Evolutionary conservation across 2,888 invertebrate species (phyloP).

Genomic region (Melieria picta): DNA sequence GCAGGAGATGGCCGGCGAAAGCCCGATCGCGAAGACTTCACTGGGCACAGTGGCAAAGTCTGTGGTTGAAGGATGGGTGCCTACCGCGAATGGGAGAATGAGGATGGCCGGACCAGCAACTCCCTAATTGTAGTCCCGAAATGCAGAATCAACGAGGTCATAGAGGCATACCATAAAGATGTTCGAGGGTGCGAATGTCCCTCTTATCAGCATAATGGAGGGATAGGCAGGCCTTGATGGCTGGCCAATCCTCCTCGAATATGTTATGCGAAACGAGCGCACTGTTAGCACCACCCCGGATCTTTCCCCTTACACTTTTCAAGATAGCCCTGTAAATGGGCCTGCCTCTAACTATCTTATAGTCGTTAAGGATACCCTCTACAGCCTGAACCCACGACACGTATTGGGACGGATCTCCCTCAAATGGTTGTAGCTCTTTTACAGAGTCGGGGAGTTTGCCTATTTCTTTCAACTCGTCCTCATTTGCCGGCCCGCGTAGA

Average conservation of each 20-base stretch:
- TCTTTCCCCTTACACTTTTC: constrained; percentile 34
- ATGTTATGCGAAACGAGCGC: constrained; percentile 38
- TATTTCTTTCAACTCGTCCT: constrained; percentile 29
- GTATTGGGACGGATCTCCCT: constrained; percentile 39
- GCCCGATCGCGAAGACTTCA: no score
- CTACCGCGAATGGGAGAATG: no score
- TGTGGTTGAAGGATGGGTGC: no score
- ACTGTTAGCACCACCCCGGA: constrained; percentile 33
- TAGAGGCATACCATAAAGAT: no score
- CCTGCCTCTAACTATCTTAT: constrained; percentile 34
- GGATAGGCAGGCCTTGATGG: constrained; percentile 41
- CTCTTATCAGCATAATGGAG: constrained; percentile 45
- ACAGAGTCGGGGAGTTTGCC: constrained; percentile 34
- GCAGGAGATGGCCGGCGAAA: no score
- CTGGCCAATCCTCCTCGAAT: constrained; percentile 38
- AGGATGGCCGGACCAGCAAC: no score
- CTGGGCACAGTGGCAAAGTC: no score
- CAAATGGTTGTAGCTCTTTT: constrained; percentile 37
- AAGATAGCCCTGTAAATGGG: constrained; percentile 39
- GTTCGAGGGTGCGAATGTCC: constrained; percentile 40
- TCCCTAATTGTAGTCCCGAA: no score
- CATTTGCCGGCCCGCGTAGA: constrained; percentile 4
- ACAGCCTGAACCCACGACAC: constrained; percentile 39
- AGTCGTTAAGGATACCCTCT: constrained; percentile 35
- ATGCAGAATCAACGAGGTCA: no score